phyloP scores from a whole-genome alignment of 1,140 invertebrate genomes.

The Diachasmimorpha longicaudata region DNA sequence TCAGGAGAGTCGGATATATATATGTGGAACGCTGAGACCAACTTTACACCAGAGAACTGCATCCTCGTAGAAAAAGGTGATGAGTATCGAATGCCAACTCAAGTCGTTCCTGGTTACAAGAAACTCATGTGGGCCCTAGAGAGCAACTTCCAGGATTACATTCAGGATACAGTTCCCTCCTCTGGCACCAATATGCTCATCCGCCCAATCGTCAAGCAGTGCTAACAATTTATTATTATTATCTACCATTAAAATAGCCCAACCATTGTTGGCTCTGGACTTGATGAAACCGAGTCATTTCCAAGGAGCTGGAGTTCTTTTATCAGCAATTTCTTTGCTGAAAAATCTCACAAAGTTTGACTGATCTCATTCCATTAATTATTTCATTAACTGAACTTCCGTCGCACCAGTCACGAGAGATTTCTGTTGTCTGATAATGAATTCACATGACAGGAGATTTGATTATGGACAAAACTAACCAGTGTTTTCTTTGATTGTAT shows the following conservation, averaged over 20 bases:
- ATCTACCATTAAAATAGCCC: neutral
- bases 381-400: neutral
- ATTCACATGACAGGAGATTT: neutral
- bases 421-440: neutral
- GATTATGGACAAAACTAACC: neutral
- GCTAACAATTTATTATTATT: constrained; percentile 30
- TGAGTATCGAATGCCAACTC: constrained; percentile 68
- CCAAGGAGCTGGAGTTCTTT: too few species aligned
- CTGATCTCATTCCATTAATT: neutral
- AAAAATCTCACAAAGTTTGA: neutral
- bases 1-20: constrained; percentile 67
- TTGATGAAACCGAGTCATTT: neutral
- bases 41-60: constrained; percentile 65
- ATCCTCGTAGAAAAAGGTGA: constrained; percentile 65
- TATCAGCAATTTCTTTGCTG: too few species aligned
- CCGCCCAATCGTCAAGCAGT: constrained; percentile 60
- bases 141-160: constrained; percentile 71
- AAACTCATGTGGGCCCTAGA: constrained; percentile 69
- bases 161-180: constrained; percentile 66
- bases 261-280: neutral
- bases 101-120: constrained; percentile 66
- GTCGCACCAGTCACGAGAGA: neutral
- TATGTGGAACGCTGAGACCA: constrained; percentile 67
- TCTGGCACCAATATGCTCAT: constrained; percentile 63
- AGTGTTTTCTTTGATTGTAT: neutral